These are phyloP conservation scores for Thinocorus orbignyianus DNA, from an alignment of 2,113 vertebrate genomes.

Conservation along the genomic window DNA sequence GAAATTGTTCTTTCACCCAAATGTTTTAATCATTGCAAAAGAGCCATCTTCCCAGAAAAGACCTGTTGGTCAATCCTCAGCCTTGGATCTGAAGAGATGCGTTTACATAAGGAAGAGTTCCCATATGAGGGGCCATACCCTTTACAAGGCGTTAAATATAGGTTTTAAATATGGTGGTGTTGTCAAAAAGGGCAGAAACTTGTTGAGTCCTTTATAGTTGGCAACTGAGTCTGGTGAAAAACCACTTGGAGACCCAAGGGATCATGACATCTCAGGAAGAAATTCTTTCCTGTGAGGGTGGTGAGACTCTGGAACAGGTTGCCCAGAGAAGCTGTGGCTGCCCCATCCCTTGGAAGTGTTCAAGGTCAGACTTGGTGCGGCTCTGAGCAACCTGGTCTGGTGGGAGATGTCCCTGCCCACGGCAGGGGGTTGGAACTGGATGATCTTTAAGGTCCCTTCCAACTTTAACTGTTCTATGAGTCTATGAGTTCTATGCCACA, in stretches of 20 bases:
- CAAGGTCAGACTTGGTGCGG: too few species aligned
- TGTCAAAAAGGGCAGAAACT: not conserved
- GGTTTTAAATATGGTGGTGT: not conserved
- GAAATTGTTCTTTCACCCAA: not conserved
- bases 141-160: not conserved
- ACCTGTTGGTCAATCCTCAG: not conserved
- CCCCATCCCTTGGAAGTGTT: too few species aligned
- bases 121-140: rapidly evolving
- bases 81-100: not conserved
- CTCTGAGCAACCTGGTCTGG: too few species aligned
- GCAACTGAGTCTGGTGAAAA: not conserved
- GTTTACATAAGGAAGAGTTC: not conserved
- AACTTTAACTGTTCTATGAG: too few species aligned
- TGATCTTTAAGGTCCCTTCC: too few species aligned
- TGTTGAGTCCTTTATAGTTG: not conserved
- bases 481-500: too few species aligned
- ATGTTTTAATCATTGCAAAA: not conserved
- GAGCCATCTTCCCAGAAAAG: not conserved
- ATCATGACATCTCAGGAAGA: too few species aligned
- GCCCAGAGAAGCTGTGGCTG: too few species aligned
- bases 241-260: not conserved
- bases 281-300: too few species aligned
- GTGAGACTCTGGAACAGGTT: too few species aligned
- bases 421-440: too few species aligned
- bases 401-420: too few species aligned